Percentiles rank a stretch among this genome's conserved stretches.
phyloP scores from a whole-genome alignment of 2,888 invertebrate species.

The Alviniconcha strummeri region DNA sequence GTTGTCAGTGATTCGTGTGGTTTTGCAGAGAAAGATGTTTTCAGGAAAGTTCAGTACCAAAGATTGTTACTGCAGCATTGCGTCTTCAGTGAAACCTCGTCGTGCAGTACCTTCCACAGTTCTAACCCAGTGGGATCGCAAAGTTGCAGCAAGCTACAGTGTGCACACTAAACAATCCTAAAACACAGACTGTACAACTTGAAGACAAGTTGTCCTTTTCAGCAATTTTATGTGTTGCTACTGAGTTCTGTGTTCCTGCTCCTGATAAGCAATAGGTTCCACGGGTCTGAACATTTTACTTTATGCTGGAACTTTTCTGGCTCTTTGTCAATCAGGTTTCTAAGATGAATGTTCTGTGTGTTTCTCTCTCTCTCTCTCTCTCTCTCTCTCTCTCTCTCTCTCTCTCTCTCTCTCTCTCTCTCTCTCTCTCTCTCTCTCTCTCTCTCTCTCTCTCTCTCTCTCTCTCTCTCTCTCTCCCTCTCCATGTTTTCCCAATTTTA shows the following conservation, averaged over 20 bases:
- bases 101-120: too few relatives aligned
- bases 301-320: background rate
- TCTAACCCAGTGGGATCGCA: too few relatives aligned
- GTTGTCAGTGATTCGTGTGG: too few relatives aligned
- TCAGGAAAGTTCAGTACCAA: too few relatives aligned
- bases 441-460: background rate
- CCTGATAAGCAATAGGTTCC: constrained; percentile 24
- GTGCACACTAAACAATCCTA: too few relatives aligned
- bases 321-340: background rate
- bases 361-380: background rate
- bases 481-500: background rate
- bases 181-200: background rate
- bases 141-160: too few relatives aligned
- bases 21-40: too few relatives aligned
- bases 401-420: constrained; percentile 9
- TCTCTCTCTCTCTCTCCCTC: background rate
- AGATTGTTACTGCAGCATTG: too few relatives aligned
- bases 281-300: constrained; percentile 21
- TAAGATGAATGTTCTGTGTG: background rate
- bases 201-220: constrained; percentile 3
- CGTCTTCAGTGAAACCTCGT: too few relatives aligned
- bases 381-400: background rate
- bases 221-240: constrained; percentile 18
- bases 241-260: constrained; percentile 12
- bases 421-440: background rate